Evolutionary conservation across 2,113 vertebrate genomes (phyloP), one percentile per base, ranked within the genome.

Genomic region (Atrichornis clamosus): DNA sequence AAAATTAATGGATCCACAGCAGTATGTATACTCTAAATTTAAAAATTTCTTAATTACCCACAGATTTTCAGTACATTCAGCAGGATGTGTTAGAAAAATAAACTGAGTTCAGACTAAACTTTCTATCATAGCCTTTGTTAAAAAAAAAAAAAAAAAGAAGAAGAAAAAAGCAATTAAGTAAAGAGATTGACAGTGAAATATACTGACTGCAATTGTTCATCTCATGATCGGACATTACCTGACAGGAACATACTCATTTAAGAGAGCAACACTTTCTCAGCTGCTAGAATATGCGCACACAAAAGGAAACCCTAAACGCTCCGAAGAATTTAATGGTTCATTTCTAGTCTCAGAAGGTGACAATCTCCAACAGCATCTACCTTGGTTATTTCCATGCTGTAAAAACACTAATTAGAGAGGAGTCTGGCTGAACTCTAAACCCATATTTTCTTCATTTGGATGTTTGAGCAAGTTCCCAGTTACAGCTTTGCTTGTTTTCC

Each of bases 1-100:
- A 73, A 94, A 95, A 96, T 91, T 89, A 96, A 69, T 60, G 65
- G 55, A 95, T 82, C 76, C n/a, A 69, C 3, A 82, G 41, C 13
- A 86, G 18, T 16, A 49, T 10, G 69, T 91, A 74, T 8, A 82
- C 27, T 77, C 27, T 72, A 80, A 95, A 49, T 89, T 74, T 0
- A 79, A 91, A 81, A 92, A 37, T 11, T 19, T 24, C 39, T 85
- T 85, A 68, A 91, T 93, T 89, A 89, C 14, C 22, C 27, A 84
- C n/a, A 86, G 73, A 95, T 87, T 95, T 79, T 65, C 68, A 93
- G 77, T 56, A 49, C 9, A 64, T 55, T 72, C 49, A 73, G 86
- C 23, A 50, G 9, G 62, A 78, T 13, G 7, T 44, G 42, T 60
- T 55, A 87, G 55, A 49, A 96, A 91, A 92, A 91, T 41, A 87